Evolutionary conservation across 2,797 vertebrate genomes (phyloP), one percentile per base, ranked within the genome.

Genomic region (Distichodus sexfasciatus): DNA sequence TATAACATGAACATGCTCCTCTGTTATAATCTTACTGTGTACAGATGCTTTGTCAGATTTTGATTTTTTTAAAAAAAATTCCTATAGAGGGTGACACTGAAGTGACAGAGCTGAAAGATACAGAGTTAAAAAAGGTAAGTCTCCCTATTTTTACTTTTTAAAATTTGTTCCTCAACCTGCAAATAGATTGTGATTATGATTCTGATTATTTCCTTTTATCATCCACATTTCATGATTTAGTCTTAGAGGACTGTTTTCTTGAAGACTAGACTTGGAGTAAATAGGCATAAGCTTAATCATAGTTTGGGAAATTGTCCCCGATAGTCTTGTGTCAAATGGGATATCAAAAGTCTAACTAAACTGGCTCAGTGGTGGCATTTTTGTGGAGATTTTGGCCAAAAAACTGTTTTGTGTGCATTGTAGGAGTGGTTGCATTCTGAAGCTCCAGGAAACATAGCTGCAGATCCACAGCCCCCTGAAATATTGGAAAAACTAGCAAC

Each of bases 401-500:
- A n/a, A n/a, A n/a, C n/a, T n/a, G n/a, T n/a, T n/a, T n/a, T 64
- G 17, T 66, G 9, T 71, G 4, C 55, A n/a, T 64, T 1, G 36
- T 29, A 90, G 90, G 87, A 90, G 40, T 89, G 87, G 88, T 60
- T 86, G 48, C 80, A 81, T 71, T 70, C 81, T 35, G 86, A 85
- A 3, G 71, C 66, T 59, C 76, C 57, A 53, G 33, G 67, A 71
- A 80, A 77, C 0, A 31, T 35, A 0, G 65, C 59, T 33, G 76
- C 51, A 71, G 87, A 79, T 21, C 72, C 68, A 46, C 82, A 82
- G 36, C 66, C 28, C 79, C 87, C 83, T 50, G 82, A 91, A 3
- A 85, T 93, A 41, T 80, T 95, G 51, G 91, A 93, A 82, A 92
- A 87, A 67, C 80, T 95, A 55, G 88, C 87, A 59, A 88, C 90